phyloP scores from a whole-genome alignment of 2,113 vertebrate genomes.

The Passer domesticus region DNA sequence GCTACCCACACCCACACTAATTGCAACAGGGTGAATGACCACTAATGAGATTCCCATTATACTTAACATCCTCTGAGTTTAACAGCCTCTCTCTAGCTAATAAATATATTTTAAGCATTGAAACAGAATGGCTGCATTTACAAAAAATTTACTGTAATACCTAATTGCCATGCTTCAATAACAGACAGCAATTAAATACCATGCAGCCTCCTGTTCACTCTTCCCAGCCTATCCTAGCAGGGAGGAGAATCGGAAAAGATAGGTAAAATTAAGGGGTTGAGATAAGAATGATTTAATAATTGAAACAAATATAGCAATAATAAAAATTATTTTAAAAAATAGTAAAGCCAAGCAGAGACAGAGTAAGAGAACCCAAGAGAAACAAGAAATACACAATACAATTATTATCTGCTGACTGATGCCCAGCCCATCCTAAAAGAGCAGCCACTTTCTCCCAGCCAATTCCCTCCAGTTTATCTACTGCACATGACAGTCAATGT shows the following conservation, averaged over 20 bases:
- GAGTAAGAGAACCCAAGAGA: background rate
- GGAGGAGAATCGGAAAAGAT: background rate
- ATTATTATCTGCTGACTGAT: background rate
- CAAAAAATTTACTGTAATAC: background rate
- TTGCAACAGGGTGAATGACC: background rate
- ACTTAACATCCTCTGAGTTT: background rate
- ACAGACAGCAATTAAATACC: background rate
- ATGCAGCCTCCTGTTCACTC: background rate
- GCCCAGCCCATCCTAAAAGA: background rate
- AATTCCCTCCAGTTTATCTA: background rate
- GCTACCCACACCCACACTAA: background rate
- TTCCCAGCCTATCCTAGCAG: background rate
- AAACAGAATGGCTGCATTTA: background rate
- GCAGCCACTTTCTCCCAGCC: background rate
- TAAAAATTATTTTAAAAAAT: background rate
- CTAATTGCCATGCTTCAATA: background rate
- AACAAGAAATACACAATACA: background rate
- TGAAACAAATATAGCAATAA: background rate
- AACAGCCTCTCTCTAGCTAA: background rate
- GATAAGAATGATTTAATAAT: background rate
- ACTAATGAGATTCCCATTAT: background rate
- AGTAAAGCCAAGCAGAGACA: background rate
- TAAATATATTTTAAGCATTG: background rate
- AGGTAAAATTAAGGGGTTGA: background rate
- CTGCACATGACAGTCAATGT: background rate